Conservation (phyloP, 1,140 invertebrate species). For the Magallana gigas region DNA sequence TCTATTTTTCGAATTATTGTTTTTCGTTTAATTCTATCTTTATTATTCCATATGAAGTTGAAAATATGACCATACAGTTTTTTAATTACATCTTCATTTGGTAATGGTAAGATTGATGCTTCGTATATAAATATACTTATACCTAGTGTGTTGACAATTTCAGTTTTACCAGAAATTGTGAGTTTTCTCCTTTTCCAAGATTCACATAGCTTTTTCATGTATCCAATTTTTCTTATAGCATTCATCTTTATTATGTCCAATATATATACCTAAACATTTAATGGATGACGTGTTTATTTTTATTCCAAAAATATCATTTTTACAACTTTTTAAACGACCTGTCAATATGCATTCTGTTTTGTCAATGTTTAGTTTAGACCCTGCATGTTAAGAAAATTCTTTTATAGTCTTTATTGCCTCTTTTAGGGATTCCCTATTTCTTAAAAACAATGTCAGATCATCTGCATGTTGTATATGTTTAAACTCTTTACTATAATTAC, state of each 20-base stretch:
- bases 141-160: no score
- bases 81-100: no score
- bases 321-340: not conserved
- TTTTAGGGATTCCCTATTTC: not conserved
- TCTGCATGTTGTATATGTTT: conserved; percentile 5
- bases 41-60: no score
- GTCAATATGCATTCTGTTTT: not conserved
- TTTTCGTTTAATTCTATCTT: no score
- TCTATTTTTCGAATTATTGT: no score
- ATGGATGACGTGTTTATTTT: not conserved
- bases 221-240: not conserved
- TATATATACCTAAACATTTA: not conserved
- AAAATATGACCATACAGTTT: no score
- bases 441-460: not conserved
- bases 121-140: not conserved
- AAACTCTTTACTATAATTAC: not conserved
- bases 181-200: conserved; percentile 26
- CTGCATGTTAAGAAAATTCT: not conserved
- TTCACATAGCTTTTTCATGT: not conserved
- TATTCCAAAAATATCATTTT: not conserved
- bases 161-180: conserved; percentile 24
- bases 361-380: not conserved
- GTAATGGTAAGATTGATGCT: no score
- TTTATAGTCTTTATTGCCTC: not conserved
- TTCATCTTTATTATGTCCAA: not conserved